Evolutionary conservation across 2,113 vertebrate genomes (phyloP).

Genomic region (Fukomys damarensis): DNA sequence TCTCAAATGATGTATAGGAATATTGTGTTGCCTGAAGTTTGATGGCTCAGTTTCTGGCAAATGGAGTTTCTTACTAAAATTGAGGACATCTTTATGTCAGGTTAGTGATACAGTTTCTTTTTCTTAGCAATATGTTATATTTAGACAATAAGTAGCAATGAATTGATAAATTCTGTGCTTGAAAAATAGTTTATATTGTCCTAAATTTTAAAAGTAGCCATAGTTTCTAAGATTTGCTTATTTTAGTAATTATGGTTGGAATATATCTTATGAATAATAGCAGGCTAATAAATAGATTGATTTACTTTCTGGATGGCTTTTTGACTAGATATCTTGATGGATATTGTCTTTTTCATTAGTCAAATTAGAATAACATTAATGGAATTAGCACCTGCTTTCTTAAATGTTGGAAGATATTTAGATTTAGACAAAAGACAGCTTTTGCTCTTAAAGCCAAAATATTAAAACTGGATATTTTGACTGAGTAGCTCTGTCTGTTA

Average conservation of each 20-base stretch:
- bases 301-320: constrained; percentile 17
- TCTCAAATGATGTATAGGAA: neutral
- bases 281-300: neutral
- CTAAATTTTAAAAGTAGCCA: constrained; percentile 1
- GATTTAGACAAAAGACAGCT: neutral
- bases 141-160: constrained; percentile 23
- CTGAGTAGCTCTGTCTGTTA: neutral
- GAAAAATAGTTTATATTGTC: neutral
- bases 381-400: constrained; percentile 15
- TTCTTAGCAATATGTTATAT: constrained; percentile 4
- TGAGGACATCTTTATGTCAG: constrained; percentile 20
- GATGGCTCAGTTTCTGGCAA: constrained; percentile 13
- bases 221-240: neutral
- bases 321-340: neutral
- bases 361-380: constrained; percentile 13
- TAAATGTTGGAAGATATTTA: constrained; percentile 8
- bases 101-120: constrained; percentile 16
- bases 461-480: neutral
- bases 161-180: constrained; percentile 2
- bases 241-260: neutral
- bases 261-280: neutral
- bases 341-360: neutral
- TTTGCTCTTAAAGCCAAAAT: constrained; percentile 25
- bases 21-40: neutral
- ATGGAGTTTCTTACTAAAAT: neutral